phyloP scores from a whole-genome alignment of 2,797 vertebrate species.

The Sebastes melanostomus region DNA sequence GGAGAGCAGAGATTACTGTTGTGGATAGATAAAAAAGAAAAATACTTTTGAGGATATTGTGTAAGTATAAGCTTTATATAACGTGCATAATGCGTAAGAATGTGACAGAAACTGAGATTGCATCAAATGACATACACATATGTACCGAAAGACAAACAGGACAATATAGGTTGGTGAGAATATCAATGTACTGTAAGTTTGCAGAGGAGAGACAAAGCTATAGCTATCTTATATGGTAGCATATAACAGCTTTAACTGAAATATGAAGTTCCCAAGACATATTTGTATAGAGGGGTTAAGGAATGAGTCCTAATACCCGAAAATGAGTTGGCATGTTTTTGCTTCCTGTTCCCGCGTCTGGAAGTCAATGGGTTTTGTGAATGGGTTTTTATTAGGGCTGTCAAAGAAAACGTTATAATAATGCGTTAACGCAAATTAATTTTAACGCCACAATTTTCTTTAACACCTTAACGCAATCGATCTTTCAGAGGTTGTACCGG shows the following conservation, averaged over 20 bases:
- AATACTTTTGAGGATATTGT: not conserved
- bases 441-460: too few species aligned
- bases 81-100: not conserved
- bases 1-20: not conserved
- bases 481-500: too few species aligned
- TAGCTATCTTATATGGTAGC: not conserved
- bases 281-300: not conserved
- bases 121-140: not conserved
- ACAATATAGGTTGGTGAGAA: not conserved
- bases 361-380: too few species aligned
- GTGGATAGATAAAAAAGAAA: not conserved
- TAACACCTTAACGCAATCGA: too few species aligned
- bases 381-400: too few species aligned
- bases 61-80: not conserved
- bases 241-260: not conserved
- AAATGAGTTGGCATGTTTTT: too few species aligned
- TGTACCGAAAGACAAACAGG: not conserved
- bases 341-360: too few species aligned
- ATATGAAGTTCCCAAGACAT: not conserved
- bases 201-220: not conserved
- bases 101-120: not conserved
- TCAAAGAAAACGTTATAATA: too few species aligned
- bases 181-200: not conserved
- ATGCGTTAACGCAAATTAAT: too few species aligned
- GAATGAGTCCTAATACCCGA: too few species aligned